phyloP scores from a whole-genome alignment of 1,140 invertebrate genomes.

The Drosophila bipectinata region DNA sequence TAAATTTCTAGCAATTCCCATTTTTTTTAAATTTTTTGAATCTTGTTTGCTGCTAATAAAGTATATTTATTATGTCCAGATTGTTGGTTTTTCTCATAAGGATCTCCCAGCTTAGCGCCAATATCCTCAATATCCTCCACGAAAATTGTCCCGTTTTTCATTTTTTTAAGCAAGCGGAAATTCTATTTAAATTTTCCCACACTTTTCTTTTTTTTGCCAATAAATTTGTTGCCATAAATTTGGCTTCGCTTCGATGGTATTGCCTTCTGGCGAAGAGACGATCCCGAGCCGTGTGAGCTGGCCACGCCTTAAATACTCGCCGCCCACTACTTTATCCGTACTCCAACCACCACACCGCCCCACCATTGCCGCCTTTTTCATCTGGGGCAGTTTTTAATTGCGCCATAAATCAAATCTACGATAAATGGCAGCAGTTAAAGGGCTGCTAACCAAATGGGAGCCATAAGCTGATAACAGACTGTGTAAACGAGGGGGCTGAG shows the following conservation, averaged over 20 bases:
- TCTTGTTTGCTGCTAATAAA: no score
- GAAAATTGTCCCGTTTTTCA: conserved; percentile 25
- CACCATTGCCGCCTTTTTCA: conserved; percentile 11
- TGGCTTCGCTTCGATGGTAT: conserved; percentile 55
- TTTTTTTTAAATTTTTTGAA: no score
- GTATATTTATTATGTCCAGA: no score
- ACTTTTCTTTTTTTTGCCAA: conserved; percentile 40
- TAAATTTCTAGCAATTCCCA: no score
- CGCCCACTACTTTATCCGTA: not conserved
- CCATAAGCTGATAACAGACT: conserved; percentile 78
- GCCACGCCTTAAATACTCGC: conserved; percentile 34
- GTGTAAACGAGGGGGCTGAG: not conserved
- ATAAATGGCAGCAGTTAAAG: conserved; percentile 80
- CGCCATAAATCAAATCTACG: conserved; percentile 80
- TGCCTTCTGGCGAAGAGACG: conserved; percentile 9
- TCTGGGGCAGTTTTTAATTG: conserved; percentile 75
- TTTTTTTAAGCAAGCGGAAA: conserved; percentile 49
- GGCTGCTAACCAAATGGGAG: conserved; percentile 81
- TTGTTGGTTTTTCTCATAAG: not conserved
- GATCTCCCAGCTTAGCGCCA: conserved; percentile 37
- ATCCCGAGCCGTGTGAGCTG: conserved; percentile 43
- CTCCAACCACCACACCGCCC: not conserved
- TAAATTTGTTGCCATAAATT: conserved; percentile 77
- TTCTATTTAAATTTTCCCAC: conserved; percentile 66
- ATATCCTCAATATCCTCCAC: conserved; percentile 2